Evolutionary conservation across 2,797 vertebrate species (phyloP), one percentile per base, ranked within the genome.

Genomic region (Phrynocephalus vlangalii): DNA sequence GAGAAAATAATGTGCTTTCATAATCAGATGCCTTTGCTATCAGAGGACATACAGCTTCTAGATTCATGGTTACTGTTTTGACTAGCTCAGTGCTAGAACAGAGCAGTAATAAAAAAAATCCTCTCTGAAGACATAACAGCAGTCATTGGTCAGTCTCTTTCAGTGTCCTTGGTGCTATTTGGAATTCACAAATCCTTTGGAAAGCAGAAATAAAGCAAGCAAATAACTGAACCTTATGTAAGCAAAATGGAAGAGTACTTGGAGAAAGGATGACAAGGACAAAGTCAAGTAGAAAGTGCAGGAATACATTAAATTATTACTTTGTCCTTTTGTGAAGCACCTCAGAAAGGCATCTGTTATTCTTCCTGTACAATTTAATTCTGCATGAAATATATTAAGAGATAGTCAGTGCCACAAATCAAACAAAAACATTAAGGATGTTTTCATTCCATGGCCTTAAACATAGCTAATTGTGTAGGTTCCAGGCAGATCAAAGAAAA

Each of bases 181-280:
- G 50, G 67, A 79, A 56, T 79, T 56, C 67, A 86, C 18, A 70
- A 84, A 63, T 66, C 56, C 48, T 67, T 79, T 70, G 28, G 67
- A 33, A 73, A 50, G 20, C 11, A 52, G 50, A 83, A 71, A 70
- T 50, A 70, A 79, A 80, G 56, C 52, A 79, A 56, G 28, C 30
- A 79, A 82, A 82, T n/a, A 80, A 11, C 48, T 22, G n/a, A n/a
- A 28, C 18, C 67, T 83, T 81, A 71, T 9, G 8, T 70, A 68
- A 79, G 67, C 9, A 56, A 86, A 70, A 48, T 44, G 67, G n/a
- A 75, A 33, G 50, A n/a, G 76, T 66, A 44, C 24, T 16, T 76
- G 33, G 56, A 66, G 33, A 66, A 63, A 28, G 24, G 6, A 44
- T 63, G 60, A 30, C 44, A 84, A 24, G 38, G 33, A 76, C 56